Conservation (phyloP, 2,113 vertebrate species). For the Gavia stellata region DNA sequence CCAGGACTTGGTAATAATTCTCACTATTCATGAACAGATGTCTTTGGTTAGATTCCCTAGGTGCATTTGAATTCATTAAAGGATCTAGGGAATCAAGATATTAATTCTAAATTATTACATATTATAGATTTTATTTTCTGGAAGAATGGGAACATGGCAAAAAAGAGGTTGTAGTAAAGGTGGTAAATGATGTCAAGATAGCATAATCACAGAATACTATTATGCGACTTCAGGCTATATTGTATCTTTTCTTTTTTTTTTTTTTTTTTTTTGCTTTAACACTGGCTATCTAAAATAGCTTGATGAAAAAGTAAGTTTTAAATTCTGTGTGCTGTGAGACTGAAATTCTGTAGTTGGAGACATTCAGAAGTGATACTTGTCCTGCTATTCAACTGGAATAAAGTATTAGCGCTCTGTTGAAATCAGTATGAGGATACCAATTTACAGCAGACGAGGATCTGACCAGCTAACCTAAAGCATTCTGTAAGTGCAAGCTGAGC, state of each 20-base stretch:
- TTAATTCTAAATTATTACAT: slow-evolving; percentile 81
- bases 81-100: slow-evolving; percentile 76
- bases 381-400: neutral
- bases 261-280: neutral
- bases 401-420: neutral
- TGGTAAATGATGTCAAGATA: slow-evolving; percentile 24
- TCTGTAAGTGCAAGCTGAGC: neutral
- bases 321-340: neutral
- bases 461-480: neutral
- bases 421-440: neutral
- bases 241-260: neutral
- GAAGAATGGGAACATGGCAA: slow-evolving; percentile 59
- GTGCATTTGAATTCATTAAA: slow-evolving; percentile 79
- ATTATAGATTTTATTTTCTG: slow-evolving; percentile 75
- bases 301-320: neutral
- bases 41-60: slow-evolving; percentile 78
- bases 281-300: neutral
- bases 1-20: slow-evolving; percentile 79
- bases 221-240: neutral
- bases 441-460: neutral
- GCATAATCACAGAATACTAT: neutral
- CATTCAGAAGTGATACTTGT: neutral
- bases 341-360: neutral
- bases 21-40: slow-evolving; percentile 83
- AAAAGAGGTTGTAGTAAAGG: slow-evolving; percentile 41